Evolutionary conservation across 2,113 vertebrate species (phyloP).

Genomic region (Callopanchax toddi): DNA sequence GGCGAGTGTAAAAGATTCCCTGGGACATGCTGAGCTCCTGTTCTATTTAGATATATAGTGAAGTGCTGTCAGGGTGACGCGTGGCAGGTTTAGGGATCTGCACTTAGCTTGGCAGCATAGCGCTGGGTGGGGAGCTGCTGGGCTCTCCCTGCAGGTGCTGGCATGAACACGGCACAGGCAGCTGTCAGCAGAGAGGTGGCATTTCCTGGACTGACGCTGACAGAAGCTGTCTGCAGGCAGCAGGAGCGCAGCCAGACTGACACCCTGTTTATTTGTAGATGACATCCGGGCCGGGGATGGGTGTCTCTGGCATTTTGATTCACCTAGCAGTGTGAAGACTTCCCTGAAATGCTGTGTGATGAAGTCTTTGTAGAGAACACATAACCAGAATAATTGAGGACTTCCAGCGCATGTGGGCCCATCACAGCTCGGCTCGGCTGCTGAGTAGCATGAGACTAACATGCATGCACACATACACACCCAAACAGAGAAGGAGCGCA

Average conservation of each 20-base stretch:
- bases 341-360: constrained; percentile 81
- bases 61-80: constrained; percentile 66
- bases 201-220: constrained; percentile 91
- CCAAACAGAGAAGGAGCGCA: constrained; percentile 14
- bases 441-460: constrained; percentile 44
- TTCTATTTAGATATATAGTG: constrained; percentile 74
- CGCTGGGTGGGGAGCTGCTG: constrained; percentile 83
- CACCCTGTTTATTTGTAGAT: constrained; percentile 96
- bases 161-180: constrained; percentile 86
- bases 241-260: constrained; percentile 93
- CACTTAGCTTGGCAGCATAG: constrained; percentile 54
- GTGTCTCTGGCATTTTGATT: constrained; percentile 91
- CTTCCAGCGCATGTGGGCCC: constrained; percentile 62
- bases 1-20: constrained; percentile 73
- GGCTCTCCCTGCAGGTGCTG: constrained; percentile 78
- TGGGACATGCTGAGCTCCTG: constrained; percentile 60
- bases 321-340: constrained; percentile 84
- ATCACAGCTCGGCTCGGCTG: constrained; percentile 47
- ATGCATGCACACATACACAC: constrained; percentile 14
- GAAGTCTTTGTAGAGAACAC: constrained; percentile 85
- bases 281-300: constrained; percentile 88
- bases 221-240: constrained; percentile 92
- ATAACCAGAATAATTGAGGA: constrained; percentile 84
- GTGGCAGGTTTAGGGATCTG: constrained; percentile 59
- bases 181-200: constrained; percentile 94